phyloP scores from a whole-genome alignment of 2,113 vertebrate species.

The Podiceps cristatus region DNA sequence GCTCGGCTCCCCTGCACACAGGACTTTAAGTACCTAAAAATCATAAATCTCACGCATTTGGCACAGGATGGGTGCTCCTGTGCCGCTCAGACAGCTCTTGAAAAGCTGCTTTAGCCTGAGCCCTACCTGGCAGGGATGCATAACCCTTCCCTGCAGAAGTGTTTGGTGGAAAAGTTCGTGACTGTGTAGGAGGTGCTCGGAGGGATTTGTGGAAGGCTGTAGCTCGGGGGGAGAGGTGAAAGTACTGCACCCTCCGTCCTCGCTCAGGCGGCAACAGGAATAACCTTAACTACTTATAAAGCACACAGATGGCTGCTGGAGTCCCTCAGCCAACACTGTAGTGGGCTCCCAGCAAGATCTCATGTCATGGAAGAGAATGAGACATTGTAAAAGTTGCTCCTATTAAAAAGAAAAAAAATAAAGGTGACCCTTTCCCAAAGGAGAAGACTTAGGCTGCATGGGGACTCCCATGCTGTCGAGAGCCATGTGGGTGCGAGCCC shows the following conservation, averaged over 20 bases:
- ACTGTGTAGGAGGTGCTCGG: background rate
- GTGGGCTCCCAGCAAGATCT: background rate
- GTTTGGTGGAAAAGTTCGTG: background rate
- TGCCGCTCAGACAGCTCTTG: background rate
- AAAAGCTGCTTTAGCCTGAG: background rate
- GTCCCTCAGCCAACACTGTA: background rate
- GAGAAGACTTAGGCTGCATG: background rate
- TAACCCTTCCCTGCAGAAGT: background rate
- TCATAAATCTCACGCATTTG: fast-evolving
- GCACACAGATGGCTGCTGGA: background rate
- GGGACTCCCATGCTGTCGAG: background rate
- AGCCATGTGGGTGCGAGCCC: background rate
- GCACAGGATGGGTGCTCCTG: background rate
- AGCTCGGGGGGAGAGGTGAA: background rate
- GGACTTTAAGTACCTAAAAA: background rate
- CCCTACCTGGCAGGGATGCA: background rate
- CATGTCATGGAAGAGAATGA: background rate
- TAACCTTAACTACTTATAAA: background rate
- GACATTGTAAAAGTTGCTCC: background rate
- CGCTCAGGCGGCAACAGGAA: fast-evolving
- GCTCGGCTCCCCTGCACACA: fast-evolving
- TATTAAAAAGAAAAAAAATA: background rate
- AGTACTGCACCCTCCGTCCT: background rate
- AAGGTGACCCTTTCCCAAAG: background rate
- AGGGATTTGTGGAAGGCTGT: background rate